phyloP scores from a whole-genome alignment of 2,888 invertebrate genomes.

The Aplocera efformata region DNA sequence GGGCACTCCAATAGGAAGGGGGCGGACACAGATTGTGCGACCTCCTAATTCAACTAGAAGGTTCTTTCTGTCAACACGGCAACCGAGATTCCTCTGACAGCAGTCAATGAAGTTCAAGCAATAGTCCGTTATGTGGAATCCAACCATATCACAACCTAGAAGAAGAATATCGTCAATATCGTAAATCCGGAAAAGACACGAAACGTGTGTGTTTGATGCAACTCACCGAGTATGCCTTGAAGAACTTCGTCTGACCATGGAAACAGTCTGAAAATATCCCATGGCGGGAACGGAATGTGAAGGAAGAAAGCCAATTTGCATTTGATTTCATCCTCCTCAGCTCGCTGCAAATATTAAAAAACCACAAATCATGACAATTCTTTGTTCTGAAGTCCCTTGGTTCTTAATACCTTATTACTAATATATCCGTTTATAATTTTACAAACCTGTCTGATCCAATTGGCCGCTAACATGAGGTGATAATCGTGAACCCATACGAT shows the following conservation, averaged over 20 bases:
- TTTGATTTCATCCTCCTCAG: constrained; percentile 87
- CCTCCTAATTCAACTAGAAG: constrained; percentile 93
- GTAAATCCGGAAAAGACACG: not conserved
- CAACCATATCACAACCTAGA: constrained; percentile 93
- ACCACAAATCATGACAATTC: not conserved
- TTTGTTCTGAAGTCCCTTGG: too few relatives aligned
- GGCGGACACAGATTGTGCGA: constrained; percentile 89
- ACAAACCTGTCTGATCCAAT: constrained; percentile 90
- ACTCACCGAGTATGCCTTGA: constrained; percentile 91
- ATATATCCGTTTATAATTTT: not conserved
- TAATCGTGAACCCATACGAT: constrained; percentile 97
- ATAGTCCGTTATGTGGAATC: constrained; percentile 95
- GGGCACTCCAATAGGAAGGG: constrained; percentile 94
- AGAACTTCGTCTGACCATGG: constrained; percentile 97
- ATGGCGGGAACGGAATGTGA: constrained; percentile 96
- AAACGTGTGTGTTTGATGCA: not conserved
- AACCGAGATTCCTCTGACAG: constrained; percentile 91
- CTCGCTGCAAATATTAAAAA: constrained; percentile 63
- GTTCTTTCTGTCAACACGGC: constrained; percentile 93
- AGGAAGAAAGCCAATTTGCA: constrained; percentile 95
- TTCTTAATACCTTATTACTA: too few relatives aligned
- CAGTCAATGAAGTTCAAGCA: constrained; percentile 95
- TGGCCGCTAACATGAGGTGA: constrained; percentile 95
- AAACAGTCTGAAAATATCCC: constrained; percentile 94
- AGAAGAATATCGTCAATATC: not conserved